Conservation (phyloP, 2,888 invertebrate species). For the Eupithecia insigniata region DNA sequence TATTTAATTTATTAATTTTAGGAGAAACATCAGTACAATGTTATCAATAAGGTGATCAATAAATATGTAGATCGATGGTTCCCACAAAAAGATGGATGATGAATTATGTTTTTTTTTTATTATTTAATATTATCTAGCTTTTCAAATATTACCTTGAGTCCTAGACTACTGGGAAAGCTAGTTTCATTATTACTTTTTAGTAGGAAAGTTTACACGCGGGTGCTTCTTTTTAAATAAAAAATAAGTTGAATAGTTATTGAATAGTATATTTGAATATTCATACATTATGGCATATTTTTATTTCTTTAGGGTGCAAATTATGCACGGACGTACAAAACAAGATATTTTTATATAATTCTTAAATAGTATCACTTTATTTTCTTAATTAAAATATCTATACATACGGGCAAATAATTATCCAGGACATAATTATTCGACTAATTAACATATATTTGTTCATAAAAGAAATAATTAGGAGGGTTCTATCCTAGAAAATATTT, state of each 20-base stretch:
- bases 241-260: not conserved
- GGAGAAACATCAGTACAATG: too few relatives aligned
- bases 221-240: not conserved
- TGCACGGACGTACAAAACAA: constrained; percentile 39
- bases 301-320: constrained; percentile 59
- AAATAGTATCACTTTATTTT: constrained; percentile 73
- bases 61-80: too few relatives aligned
- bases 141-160: too few relatives aligned
- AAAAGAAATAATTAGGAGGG: constrained; percentile 12
- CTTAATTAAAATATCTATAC: constrained; percentile 37
- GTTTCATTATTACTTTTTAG: not conserved
- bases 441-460: constrained; percentile 28
- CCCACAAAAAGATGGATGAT: too few relatives aligned
- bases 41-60: too few relatives aligned
- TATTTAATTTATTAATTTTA: too few relatives aligned
- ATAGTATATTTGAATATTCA: constrained; percentile 3
- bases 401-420: constrained; percentile 31
- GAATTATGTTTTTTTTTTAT: too few relatives aligned
- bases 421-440: constrained; percentile 18
- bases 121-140: too few relatives aligned
- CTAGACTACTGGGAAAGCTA: not conserved
- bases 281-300: constrained; percentile 61
- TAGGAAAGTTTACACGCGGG: not conserved
- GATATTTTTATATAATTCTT: constrained; percentile 47
- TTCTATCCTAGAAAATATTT: not conserved